Conservation (phyloP, 1,140 invertebrate species). For the Steinernema feltiae region DNA sequence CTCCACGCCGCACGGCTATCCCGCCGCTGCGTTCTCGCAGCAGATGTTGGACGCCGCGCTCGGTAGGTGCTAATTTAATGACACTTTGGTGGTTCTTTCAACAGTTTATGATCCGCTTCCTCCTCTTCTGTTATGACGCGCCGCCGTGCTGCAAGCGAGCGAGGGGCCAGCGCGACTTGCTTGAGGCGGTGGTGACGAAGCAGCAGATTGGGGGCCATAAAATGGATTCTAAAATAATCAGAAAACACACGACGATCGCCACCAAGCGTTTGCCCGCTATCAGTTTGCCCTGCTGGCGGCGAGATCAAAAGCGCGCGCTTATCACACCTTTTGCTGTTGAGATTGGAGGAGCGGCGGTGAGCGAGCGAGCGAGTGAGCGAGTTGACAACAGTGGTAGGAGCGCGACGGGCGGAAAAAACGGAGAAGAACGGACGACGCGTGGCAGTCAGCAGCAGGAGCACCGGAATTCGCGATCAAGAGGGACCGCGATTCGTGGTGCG, state of each 20-base stretch:
- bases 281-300: not conserved
- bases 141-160: not conserved
- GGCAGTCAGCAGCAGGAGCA: too few relatives aligned
- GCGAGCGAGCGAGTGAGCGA: too few relatives aligned
- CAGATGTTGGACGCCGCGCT: not conserved
- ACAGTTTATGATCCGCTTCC: not conserved
- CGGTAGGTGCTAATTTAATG: conserved; percentile 13
- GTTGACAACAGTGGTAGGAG: not conserved
- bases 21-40: not conserved
- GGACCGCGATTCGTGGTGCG: too few relatives aligned
- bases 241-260: not conserved
- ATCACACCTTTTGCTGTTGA: not conserved
- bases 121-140: not conserved
- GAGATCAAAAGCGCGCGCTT: not conserved
- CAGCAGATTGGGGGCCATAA: conserved; percentile 4
- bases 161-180: too few relatives aligned
- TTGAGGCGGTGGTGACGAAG: too few relatives aligned
- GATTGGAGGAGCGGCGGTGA: not conserved
- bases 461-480: too few relatives aligned
- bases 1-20: not conserved
- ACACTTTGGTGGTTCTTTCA: not conserved
- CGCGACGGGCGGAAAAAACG: not conserved
- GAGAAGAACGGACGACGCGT: not conserved
- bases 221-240: conserved; percentile 1
- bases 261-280: too few relatives aligned